Percentiles rank a stretch among this genome's conserved stretches.
These are phyloP conservation scores for Novumbra hubbsi DNA, from an alignment of 2,797 vertebrate species.

Conservation along the genomic window DNA sequence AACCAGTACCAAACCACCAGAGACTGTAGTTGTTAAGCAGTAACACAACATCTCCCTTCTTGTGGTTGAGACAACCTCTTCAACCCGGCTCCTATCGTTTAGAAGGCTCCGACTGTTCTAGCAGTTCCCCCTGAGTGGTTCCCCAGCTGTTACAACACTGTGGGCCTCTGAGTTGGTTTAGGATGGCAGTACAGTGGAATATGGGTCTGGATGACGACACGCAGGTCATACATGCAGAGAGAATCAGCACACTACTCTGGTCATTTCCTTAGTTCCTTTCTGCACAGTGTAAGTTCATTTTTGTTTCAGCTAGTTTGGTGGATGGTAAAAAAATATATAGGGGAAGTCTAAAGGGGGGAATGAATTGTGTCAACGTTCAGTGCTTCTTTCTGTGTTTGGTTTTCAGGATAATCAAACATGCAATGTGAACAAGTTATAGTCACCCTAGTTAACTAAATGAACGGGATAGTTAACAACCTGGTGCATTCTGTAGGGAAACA, in stretches of 20 bases:
- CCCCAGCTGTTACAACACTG: constrained; percentile 40
- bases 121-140: constrained; percentile 59
- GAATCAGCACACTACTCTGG: background rate
- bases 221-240: background rate
- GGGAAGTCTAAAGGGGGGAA: no score
- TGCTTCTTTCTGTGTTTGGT: no score
- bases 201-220: background rate
- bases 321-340: no score
- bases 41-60: background rate
- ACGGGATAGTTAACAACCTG: no score
- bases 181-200: background rate
- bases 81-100: constrained; percentile 3
- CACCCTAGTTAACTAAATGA: no score
- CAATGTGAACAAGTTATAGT: no score
- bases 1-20: background rate
- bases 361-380: no score
- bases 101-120: constrained; percentile 39
- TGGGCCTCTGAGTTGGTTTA: background rate
- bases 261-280: no score
- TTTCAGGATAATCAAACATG: no score
- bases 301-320: no score
- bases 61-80: background rate
- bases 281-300: no score
- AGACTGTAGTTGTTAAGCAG: background rate
- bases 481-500: no score